Evolutionary conservation across 2,797 vertebrate genomes (phyloP).

Genomic region (Florisuga fusca): DNA sequence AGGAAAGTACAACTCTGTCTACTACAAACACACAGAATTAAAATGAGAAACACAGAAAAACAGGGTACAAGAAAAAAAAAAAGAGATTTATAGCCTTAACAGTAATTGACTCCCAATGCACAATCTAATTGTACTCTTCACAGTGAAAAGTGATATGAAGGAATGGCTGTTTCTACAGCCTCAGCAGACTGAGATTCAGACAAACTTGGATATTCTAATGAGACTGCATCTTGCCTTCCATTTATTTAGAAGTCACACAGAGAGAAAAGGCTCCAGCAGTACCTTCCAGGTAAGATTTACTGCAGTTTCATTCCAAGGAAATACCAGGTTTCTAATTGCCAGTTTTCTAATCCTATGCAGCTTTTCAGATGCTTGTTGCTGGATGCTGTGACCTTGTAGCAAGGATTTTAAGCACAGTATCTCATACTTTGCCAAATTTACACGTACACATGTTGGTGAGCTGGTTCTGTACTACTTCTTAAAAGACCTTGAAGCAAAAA

Average conservation of each 20-base stretch:
- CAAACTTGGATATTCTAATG: background rate
- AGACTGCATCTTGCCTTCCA: background rate
- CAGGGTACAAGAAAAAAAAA: accelerated
- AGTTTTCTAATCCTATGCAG: background rate
- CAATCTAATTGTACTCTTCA: background rate
- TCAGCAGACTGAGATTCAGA: background rate
- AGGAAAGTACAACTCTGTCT: background rate
- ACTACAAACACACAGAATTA: background rate
- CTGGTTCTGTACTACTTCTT: background rate
- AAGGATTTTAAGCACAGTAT: background rate
- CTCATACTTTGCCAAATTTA: background rate
- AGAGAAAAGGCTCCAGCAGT: background rate
- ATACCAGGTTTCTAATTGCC: background rate
- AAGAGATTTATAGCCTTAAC: accelerated
- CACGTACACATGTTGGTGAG: accelerated
- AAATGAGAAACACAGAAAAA: background rate
- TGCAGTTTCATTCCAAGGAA: background rate
- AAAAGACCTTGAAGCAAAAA: background rate
- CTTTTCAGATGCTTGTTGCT: background rate
- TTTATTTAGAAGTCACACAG: background rate
- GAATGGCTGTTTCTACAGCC: background rate
- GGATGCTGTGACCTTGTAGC: background rate
- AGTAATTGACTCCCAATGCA: background rate
- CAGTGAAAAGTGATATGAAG: accelerated
- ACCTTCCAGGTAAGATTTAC: background rate